phyloP scores from a whole-genome alignment of 64 coral and sea anemone species.

The Pocillopora damicornis region DNA sequence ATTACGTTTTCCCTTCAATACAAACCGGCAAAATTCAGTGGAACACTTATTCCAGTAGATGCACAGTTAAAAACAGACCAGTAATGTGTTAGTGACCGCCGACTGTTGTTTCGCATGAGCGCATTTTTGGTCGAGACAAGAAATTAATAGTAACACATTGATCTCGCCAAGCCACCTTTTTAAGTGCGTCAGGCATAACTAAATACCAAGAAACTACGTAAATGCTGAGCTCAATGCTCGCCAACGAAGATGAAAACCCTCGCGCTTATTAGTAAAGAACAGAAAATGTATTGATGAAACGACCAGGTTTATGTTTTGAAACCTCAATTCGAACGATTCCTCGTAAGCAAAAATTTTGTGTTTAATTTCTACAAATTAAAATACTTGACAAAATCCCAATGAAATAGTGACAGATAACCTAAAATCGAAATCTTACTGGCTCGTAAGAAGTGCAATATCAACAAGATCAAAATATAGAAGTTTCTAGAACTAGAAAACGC shows the following conservation, averaged over 20 bases:
- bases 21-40: neutral
- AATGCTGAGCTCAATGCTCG: neutral
- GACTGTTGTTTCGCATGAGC: neutral
- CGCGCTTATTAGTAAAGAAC: neutral
- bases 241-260: neutral
- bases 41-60: neutral
- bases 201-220: constrained; percentile 2
- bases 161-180: neutral
- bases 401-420: neutral
- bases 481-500: constrained; percentile 6
- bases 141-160: neutral
- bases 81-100: neutral
- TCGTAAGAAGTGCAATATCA: neutral
- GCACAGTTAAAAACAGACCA: neutral
- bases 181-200: neutral
- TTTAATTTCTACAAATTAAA: neutral
- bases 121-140: neutral
- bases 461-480: constrained; percentile 12
- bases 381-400: neutral
- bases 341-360: too few relatives aligned
- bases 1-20: neutral
- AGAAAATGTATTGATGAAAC: neutral
- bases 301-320: neutral
- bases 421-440: neutral
- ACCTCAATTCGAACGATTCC: neutral